Conservation (phyloP, 2,113 vertebrate genomes). For the Capreolus pygargus region DNA sequence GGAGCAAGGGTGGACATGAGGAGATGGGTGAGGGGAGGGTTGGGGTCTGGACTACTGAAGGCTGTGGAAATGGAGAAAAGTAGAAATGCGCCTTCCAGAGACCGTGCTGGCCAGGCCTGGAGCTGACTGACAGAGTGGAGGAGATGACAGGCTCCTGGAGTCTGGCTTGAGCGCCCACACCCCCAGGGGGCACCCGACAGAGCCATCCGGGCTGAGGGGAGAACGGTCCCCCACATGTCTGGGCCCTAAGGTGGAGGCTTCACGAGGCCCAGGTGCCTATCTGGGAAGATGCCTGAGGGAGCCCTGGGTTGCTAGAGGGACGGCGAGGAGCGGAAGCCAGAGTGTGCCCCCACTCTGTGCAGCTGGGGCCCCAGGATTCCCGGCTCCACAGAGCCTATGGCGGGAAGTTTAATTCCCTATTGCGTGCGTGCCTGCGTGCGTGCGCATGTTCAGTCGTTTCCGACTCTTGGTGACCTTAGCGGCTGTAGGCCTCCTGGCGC, state of each 20-base stretch:
- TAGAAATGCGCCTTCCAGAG: not conserved
- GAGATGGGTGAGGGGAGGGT: not conserved
- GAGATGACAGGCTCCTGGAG: not conserved
- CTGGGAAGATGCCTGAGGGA: not conserved
- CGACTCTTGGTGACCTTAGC: not conserved
- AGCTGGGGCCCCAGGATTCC: not conserved
- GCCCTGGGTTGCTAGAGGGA: not conserved
- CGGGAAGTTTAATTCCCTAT: not conserved
- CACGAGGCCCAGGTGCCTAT: not conserved
- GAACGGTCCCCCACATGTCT: not conserved
- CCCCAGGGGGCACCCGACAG: not conserved
- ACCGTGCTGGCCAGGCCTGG: not conserved
- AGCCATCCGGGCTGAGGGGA: not conserved
- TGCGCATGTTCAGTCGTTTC: not conserved
- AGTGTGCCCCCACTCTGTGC: accelerated
- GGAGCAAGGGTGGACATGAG: not conserved
- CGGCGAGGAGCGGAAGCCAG: not conserved
- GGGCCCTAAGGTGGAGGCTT: not conserved
- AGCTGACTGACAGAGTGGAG: accelerated
- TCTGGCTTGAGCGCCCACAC: not conserved
- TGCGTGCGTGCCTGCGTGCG: not conserved
- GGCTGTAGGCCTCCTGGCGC: not conserved
- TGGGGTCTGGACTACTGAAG: not conserved
- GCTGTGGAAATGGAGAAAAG: not conserved
- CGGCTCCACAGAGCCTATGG: not conserved